Evolutionary conservation across 2,888 invertebrate genomes (phyloP).

Genomic region (Himalopsyche japonica): DNA sequence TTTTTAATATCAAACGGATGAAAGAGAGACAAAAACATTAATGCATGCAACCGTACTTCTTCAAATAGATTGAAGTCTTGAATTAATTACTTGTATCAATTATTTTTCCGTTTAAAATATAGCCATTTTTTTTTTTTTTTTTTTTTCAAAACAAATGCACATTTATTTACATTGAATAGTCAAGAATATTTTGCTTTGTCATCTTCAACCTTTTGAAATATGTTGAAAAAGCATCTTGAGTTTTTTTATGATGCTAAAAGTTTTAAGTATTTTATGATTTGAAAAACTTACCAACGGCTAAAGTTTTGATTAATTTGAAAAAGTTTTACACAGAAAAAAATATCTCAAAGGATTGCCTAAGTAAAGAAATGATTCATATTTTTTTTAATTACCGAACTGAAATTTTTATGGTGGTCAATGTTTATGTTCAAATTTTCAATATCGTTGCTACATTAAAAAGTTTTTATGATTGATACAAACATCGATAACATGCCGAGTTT

Average conservation of each 20-base stretch:
- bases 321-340: neutral
- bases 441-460: neutral
- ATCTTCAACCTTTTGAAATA: neutral
- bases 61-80: too few relatives aligned
- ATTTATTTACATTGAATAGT: too few relatives aligned
- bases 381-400: neutral
- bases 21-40: too few relatives aligned
- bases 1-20: too few relatives aligned
- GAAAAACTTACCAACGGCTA: neutral
- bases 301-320: slow-evolving; percentile 1
- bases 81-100: too few relatives aligned
- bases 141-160: too few relatives aligned
- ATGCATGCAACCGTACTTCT: too few relatives aligned
- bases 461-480: too few relatives aligned
- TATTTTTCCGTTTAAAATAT: too few relatives aligned
- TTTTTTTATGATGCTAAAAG: neutral
- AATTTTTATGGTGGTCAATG: neutral
- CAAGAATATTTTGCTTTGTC: neutral
- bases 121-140: too few relatives aligned
- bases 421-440: neutral
- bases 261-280: neutral
- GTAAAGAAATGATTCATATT: neutral
- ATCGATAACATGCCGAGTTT: too few relatives aligned
- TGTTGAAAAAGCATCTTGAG: neutral
- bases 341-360: neutral